phyloP scores from a whole-genome alignment of 2,797 vertebrate species.

The Premnoplex brunnescens region DNA sequence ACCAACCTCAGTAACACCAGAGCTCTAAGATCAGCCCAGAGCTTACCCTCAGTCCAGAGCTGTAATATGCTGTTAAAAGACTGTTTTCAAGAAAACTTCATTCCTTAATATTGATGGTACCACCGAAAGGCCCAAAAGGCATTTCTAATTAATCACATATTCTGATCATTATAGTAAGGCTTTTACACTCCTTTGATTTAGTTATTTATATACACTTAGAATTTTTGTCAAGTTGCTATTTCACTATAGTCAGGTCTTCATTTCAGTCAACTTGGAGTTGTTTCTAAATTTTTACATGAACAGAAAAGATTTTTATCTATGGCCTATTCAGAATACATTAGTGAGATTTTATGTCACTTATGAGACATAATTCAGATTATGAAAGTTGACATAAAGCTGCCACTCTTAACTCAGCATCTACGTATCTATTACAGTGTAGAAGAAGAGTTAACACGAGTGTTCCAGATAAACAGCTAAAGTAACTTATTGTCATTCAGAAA shows the following conservation, averaged over 20 bases:
- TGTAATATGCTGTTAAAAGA: not conserved
- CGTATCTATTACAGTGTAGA: not conserved
- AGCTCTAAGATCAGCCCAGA: not conserved
- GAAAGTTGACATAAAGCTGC: not conserved
- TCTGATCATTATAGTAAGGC: not conserved
- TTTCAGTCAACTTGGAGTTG: not conserved
- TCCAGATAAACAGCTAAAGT: not conserved
- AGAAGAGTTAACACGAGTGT: not conserved
- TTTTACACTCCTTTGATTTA: not conserved
- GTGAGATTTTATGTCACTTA: constrained; percentile 21
- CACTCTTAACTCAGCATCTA: not conserved
- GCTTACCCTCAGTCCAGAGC: not conserved
- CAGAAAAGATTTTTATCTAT: not conserved
- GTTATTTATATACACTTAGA: not conserved
- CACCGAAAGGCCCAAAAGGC: not conserved
- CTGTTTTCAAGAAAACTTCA: not conserved
- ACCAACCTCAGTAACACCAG: not conserved
- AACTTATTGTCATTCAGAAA: not conserved
- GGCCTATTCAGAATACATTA: not conserved
- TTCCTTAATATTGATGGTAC: not conserved
- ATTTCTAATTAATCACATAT: not conserved
- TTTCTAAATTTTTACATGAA: not conserved
- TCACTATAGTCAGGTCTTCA: not conserved
- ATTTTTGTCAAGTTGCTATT: not conserved
- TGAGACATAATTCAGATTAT: not conserved